These are phyloP conservation scores for Bubo scandiacus DNA, from an alignment of 2,113 vertebrate genomes.

Conservation along the genomic window DNA sequence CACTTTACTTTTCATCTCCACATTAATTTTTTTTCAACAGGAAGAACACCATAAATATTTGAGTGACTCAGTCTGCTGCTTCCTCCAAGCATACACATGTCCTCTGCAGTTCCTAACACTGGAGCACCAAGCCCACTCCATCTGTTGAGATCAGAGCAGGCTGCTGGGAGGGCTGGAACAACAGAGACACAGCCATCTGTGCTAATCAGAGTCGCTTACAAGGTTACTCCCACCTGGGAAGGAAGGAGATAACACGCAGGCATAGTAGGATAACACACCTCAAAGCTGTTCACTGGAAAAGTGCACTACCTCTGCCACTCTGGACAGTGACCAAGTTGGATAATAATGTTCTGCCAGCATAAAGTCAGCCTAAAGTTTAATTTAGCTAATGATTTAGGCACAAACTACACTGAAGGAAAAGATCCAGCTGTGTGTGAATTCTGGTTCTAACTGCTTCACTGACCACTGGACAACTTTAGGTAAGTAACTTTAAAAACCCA, in stretches of 20 bases:
- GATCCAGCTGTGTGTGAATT: background rate
- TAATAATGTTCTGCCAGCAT: background rate
- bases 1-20: background rate
- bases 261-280: background rate
- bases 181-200: background rate
- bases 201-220: background rate
- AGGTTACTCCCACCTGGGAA: constrained; percentile 18
- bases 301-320: background rate
- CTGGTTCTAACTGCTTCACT: background rate
- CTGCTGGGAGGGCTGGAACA: background rate
- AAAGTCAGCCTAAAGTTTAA: background rate
- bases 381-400: background rate
- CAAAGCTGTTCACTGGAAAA: background rate
- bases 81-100: background rate
- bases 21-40: background rate
- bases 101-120: background rate
- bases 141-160: constrained; percentile 19
- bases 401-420: background rate
- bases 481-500: background rate
- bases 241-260: background rate
- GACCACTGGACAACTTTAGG: background rate
- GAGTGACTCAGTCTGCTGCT: background rate
- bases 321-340: background rate
- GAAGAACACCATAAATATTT: constrained; percentile 6
- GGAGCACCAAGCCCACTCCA: constrained; percentile 5